These are phyloP conservation scores for Accipiter cooperii DNA, from an alignment of 2,113 vertebrate genomes.

Conservation along the genomic window DNA sequence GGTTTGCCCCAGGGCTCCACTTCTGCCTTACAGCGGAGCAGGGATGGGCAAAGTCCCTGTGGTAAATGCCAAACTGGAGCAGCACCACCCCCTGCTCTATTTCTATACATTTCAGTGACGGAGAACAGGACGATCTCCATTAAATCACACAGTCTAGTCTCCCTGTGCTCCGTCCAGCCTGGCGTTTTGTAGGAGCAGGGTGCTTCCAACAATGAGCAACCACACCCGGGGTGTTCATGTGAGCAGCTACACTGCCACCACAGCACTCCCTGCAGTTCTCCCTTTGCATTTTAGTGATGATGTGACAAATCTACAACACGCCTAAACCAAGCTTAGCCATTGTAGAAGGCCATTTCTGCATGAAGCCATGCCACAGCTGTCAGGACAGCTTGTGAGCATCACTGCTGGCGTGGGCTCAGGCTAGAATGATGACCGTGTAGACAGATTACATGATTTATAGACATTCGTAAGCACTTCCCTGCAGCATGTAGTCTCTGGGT, in stretches of 20 bases:
- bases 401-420: neutral
- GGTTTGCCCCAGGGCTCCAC: neutral
- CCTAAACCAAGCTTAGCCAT: neutral
- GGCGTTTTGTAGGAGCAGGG: accelerated
- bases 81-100: neutral
- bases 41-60: neutral
- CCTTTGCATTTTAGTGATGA: neutral
- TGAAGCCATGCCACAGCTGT: neutral
- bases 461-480: neutral
- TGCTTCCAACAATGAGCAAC: accelerated
- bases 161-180: neutral
- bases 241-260: accelerated
- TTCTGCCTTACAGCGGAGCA: neutral
- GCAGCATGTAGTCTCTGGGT: neutral
- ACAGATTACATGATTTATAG: neutral
- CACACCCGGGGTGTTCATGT: accelerated
- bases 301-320: neutral
- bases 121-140: neutral
- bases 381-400: neutral
- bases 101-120: neutral
- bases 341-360: neutral
- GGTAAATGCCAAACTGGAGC: neutral
- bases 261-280: neutral
- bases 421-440: neutral
- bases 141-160: accelerated